Base-by-base conservation (phyloP, 1,140 invertebrate species). In the Drosophila nasuta region DNA sequence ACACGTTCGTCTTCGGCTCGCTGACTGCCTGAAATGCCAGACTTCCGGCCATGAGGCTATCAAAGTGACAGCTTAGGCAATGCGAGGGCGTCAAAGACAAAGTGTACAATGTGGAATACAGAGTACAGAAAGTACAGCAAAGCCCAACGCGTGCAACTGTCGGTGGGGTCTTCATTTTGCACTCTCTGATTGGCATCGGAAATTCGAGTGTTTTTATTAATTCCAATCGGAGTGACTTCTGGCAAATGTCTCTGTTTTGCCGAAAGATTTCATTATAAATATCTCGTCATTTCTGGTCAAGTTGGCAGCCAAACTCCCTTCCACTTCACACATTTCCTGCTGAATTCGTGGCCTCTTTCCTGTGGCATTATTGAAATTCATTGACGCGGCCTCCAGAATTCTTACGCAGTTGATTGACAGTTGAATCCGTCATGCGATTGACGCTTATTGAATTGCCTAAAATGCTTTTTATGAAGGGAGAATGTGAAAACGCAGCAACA, bases 181-280 rank as follows among this genome's bases (percentile, higher is more conserved):
- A 17, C 45, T 48, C 56, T 35, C 69, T 90, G 81, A 81, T 85
- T 83, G 85, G 86, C 81, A 79, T 81, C 64, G 86, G 78, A 90
- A 85, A 90, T 90, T 89, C 75, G 83, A 89, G 85, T 89, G 85
- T 89, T 89, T 89, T 90, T 79, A 89, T 89, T 85, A 81, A 89
- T 83, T 67, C 59, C 79, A 79, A 85, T 87, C 81, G 70, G 64
- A 71, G 57, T 15, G 28, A 35, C 10, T n/a, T 64, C 77, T 82
- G 33, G 65, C 64, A 52, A 25, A 54, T 56, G 43, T 80, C 65
- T 43, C 41, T 43, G 35, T 38, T 43, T 43, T 43, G 41, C 41
- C 66, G 35, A 73, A 79, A 52, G 35, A 77, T 76, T 79, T 76
- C 71, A 73, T 73, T 81, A 43, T 43, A 43, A 43, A 70, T 20